Evolutionary conservation across 1,140 invertebrate species (phyloP), one percentile per base, ranked within the genome.

Genomic region (Subanguina moxae): DNA sequence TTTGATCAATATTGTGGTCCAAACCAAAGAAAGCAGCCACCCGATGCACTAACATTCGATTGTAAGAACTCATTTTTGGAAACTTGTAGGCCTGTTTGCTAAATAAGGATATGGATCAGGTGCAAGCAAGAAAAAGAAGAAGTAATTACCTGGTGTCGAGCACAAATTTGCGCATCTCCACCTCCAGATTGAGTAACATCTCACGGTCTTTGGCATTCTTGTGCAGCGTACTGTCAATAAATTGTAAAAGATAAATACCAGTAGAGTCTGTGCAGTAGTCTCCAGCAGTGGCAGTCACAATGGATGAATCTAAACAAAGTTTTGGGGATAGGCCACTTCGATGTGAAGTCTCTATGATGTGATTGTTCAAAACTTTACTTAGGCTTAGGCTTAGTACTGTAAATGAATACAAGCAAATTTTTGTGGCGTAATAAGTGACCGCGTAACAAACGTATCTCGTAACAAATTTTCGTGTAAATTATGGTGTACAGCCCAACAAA

Each of bases 1-100:
- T 74, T 32, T 72, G 70, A 42, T 72, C 70, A 0, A 72, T 58
- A 30, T 72, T 72, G 32, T 72, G 70, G 38, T 63, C 48, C 15
- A 72, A 17, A 5, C 71, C 71, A 32, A 72, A 72, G 25, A 74
- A 72, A 19, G 70, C 70, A 15, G 70, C 70, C 30, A 74, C 71
- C 28, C 70, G 57, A 63, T 72, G 70, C 19, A 72, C 30, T 11
- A 72, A 25, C 70, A 72, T 72, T 43, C 70, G 62, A 56, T 72
- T 74, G 56, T 72, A 72, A 0, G 71, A 74, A 19, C 45, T 57
- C 71, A 69, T 62, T 48, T 32, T 42, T 21, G 70, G 71, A 27
- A 72, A 72, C 30, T 65, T 65, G 30, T 28, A 65, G 7, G 62
- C 64, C 19, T 70, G 64, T 42, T 38, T 64, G 62, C 58, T 65